A percentile compares a stretch with the other conserved stretches of the same genome.
These are phyloP conservation scores for Silurus meridionalis DNA, from an alignment of 2,113 vertebrate species.

Conservation along the genomic window DNA sequence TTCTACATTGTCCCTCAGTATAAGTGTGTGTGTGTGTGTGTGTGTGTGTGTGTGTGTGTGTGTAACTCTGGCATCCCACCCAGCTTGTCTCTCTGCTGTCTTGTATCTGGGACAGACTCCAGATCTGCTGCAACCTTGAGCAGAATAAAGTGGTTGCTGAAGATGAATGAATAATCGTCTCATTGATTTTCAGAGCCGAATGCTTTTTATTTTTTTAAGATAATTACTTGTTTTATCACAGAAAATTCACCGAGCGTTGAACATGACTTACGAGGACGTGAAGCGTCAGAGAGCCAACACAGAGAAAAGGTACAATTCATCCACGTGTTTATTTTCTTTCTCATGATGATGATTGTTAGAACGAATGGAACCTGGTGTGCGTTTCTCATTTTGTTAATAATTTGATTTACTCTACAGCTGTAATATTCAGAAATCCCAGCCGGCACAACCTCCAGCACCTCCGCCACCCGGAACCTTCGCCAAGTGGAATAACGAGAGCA, in stretches of 20 bases:
- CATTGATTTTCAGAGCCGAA: constrained; percentile 29
- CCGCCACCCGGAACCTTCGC: constrained; percentile 20
- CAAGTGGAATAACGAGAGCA: constrained; percentile 60
- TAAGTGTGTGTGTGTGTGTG: not conserved
- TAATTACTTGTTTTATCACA: constrained; percentile 56
- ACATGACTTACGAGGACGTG: constrained; percentile 73
- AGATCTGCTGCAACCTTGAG: not conserved
- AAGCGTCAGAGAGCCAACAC: constrained; percentile 62
- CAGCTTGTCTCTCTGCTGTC: not conserved
- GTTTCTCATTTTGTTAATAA: not conserved
- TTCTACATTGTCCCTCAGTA: not conserved
- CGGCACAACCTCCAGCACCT: not conserved
- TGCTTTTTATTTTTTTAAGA: constrained; percentile 21
- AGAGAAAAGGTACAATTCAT: constrained; percentile 73
- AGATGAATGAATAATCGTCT: not conserved
- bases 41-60: not conserved
- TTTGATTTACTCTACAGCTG: constrained; percentile 61
- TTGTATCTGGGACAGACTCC: not conserved
- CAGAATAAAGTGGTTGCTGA: not conserved
- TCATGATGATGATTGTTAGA: not conserved
- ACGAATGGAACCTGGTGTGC: not conserved
- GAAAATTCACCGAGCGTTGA: constrained; percentile 91
- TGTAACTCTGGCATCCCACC: not conserved
- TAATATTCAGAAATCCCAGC: constrained; percentile 63
- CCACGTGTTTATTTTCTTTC: not conserved